A percentile compares a stretch with the other conserved stretches of the same genome.
phyloP scores from a whole-genome alignment of 1,140 invertebrate genomes.

The Lasioglossum baleicum region DNA sequence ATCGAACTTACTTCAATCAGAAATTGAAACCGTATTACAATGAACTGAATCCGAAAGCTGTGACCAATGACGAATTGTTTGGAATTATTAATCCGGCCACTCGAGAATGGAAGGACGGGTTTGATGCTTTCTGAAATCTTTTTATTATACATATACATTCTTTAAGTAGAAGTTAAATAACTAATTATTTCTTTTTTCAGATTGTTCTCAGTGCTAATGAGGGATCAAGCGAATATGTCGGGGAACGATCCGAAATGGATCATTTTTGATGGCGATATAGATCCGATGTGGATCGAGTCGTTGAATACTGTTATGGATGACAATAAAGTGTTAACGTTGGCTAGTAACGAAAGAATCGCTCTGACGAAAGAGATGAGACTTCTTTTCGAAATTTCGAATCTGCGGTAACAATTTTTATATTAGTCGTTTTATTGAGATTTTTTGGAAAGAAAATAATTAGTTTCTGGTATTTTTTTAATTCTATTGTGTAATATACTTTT shows the following conservation, averaged over 20 bases:
- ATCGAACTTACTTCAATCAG: conserved; percentile 89
- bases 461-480: background rate
- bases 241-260: conserved; percentile 97
- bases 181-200: conserved; percentile 71
- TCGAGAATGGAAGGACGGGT: conserved; percentile 97
- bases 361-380: conserved; percentile 94
- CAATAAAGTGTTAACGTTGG: conserved; percentile 92
- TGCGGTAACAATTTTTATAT: conserved; percentile 73
- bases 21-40: conserved; percentile 91
- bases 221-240: conserved; percentile 93
- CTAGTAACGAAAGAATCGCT: conserved; percentile 96
- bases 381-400: conserved; percentile 96
- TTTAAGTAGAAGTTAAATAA: too few relatives aligned
- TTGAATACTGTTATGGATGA: conserved; percentile 94
- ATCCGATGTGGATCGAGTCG: conserved; percentile 98
- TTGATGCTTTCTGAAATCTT: conserved; percentile 57
- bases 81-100: conserved; percentile 97
- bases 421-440: background rate
- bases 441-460: background rate
- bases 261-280: conserved; percentile 97
- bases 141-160: too few relatives aligned
- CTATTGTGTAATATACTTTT: too few relatives aligned
- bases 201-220: conserved; percentile 94
- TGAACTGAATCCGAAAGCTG: conserved; percentile 96
- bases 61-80: conserved; percentile 97